Evolutionary conservation across 64 coral and sea anemone genomes (phyloP).

Genomic region (Pocillopora damicornis): DNA sequence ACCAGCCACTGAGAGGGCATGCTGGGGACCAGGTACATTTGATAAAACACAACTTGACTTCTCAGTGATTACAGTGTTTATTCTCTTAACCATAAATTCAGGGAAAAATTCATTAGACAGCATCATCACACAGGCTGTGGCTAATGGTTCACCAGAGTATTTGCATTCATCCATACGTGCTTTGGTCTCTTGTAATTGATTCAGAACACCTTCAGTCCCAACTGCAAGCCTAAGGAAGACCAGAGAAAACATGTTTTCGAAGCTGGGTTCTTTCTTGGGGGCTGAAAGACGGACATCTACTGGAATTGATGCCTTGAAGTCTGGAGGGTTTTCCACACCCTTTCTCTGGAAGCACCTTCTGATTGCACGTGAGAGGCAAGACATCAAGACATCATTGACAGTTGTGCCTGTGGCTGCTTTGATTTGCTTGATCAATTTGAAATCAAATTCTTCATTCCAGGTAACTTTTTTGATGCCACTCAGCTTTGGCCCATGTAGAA

Average conservation of each 20-base stretch:
- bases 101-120: slow-evolving; percentile 65
- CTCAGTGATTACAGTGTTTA: slow-evolving; percentile 22
- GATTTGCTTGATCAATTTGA: slow-evolving; percentile 74
- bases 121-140: slow-evolving; percentile 43
- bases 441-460: slow-evolving; percentile 70
- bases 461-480: slow-evolving; percentile 83
- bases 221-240: slow-evolving; percentile 70
- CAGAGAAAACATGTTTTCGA: slow-evolving; percentile 87
- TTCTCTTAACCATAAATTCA: slow-evolving; percentile 48
- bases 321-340: slow-evolving; percentile 60
- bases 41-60: slow-evolving; percentile 85
- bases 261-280: neutral
- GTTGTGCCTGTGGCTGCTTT: slow-evolving; percentile 83
- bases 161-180: slow-evolving; percentile 73
- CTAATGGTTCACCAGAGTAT: slow-evolving; percentile 73
- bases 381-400: slow-evolving; percentile 89
- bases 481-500: slow-evolving; percentile 72
- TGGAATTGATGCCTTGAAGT: slow-evolving; percentile 70
- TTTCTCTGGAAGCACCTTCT: slow-evolving; percentile 73
- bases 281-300: slow-evolving; percentile 76
- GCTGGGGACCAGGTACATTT: slow-evolving; percentile 88
- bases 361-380: slow-evolving; percentile 72
- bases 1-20: slow-evolving; percentile 35
- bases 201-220: slow-evolving; percentile 38
- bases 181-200: slow-evolving; percentile 71